These are phyloP conservation scores for Mixornis gularis DNA, from an alignment of 2,113 vertebrate genomes.

Conservation along the genomic window DNA sequence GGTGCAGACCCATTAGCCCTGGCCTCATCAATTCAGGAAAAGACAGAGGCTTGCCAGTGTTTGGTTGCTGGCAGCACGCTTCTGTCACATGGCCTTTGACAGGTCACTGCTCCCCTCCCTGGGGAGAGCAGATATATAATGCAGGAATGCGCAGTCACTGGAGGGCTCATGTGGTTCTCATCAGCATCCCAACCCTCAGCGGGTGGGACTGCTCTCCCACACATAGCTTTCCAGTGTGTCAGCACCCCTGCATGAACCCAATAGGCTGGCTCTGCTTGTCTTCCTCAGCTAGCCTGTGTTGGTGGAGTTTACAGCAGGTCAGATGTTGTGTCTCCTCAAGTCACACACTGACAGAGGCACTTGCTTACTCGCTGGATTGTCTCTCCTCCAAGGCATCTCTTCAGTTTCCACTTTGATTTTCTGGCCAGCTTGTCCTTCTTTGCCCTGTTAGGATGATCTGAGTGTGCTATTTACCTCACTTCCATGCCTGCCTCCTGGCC, in stretches of 20 bases:
- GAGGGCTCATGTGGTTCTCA: slow-evolving; percentile 71
- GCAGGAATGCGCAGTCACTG: slow-evolving; percentile 41
- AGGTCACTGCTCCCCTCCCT: slow-evolving; percentile 23
- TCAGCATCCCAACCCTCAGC: slow-evolving; percentile 50
- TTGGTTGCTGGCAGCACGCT: slow-evolving; percentile 33
- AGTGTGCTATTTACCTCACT: neutral
- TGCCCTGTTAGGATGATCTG: neutral
- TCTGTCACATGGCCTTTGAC: slow-evolving; percentile 50
- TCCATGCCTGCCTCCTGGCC: neutral
- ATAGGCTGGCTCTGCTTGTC: neutral
- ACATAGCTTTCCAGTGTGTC: slow-evolving; percentile 58
- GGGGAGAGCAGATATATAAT: neutral
- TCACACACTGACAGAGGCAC: slow-evolving; percentile 19
- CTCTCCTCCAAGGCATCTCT: neutral
- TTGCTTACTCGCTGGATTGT: slow-evolving; percentile 13
- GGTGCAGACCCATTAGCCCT: neutral
- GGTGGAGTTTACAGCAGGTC: neutral
- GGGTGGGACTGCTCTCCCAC: slow-evolving; percentile 61
- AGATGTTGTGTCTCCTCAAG: slow-evolving; percentile 16
- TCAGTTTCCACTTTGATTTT: slow-evolving; percentile 40
- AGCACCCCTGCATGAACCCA: slow-evolving; percentile 19
- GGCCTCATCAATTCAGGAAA: neutral
- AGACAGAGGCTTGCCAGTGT: neutral
- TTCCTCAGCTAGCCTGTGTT: neutral
- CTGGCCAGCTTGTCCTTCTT: neutral